These are phyloP conservation scores for Dicroscelio sp. DNA, from an alignment of 2,888 invertebrate genomes.

Conservation along the genomic window DNA sequence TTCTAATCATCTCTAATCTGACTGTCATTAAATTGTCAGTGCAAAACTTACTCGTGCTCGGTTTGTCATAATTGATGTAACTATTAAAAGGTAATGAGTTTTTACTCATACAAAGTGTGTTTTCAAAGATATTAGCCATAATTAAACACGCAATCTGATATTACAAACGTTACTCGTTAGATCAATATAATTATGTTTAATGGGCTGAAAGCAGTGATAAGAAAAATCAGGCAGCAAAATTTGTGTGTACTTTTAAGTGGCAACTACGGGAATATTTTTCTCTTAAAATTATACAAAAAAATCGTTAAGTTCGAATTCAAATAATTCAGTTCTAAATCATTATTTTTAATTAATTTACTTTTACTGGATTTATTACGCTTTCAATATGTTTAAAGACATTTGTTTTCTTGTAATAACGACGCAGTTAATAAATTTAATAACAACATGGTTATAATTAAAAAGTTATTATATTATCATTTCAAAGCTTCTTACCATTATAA, in stretches of 20 bases:
- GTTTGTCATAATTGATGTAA: conserved; percentile 58
- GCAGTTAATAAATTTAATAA: no score
- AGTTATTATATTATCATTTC: no score
- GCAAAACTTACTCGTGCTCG: conserved; percentile 37
- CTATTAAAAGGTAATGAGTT: conserved; percentile 59
- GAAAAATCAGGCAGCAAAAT: conserved; percentile 7
- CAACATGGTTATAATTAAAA: no score
- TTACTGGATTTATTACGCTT: no score
- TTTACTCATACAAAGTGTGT: conserved; percentile 44
- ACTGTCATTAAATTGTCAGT: conserved; percentile 49
- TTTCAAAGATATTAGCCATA: conserved; percentile 49
- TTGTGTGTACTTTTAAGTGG: conserved; percentile 5
- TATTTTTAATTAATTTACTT: no score
- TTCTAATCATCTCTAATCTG: no score
- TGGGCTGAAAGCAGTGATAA: conserved; percentile 48
- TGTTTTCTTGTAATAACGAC: no score
- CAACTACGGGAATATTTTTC: neutral
- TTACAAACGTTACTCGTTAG: conserved; percentile 41
- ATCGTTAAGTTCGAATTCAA: neutral
- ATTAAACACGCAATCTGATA: conserved; percentile 61
- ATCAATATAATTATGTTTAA: conserved; percentile 68
- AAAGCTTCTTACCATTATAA: no score
- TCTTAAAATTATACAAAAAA: neutral
- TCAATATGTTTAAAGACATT: no score
- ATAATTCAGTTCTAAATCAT: no score